Evolutionary conservation across 2,113 vertebrate species (phyloP).

Genomic region (Hydropotes inermis): DNA sequence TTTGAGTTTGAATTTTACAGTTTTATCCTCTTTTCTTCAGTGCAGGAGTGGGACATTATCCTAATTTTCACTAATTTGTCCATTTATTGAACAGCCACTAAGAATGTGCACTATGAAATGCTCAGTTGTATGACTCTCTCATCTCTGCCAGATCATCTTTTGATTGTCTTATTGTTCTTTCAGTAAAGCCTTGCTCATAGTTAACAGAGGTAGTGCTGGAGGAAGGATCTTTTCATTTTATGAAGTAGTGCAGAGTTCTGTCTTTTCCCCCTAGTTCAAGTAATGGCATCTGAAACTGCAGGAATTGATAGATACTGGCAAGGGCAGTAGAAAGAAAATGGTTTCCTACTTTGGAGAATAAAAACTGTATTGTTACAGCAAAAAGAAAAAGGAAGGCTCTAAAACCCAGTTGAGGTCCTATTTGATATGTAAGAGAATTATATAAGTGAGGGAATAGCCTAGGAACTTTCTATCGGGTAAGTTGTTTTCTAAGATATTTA

Average conservation of each 20-base stretch:
- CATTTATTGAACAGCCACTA: neutral
- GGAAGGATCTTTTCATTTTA: neutral
- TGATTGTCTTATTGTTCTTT: neutral
- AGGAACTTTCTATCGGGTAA: neutral
- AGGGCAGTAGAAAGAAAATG: neutral
- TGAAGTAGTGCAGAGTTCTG: neutral
- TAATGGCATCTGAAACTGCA: neutral
- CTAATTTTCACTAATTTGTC: neutral
- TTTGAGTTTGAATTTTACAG: neutral
- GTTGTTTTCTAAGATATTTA: neutral
- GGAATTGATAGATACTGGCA: neutral
- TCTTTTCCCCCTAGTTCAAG: neutral
- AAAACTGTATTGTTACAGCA: neutral
- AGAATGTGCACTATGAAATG: neutral
- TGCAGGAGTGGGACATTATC: neutral
- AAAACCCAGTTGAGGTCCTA: neutral
- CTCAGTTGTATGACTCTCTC: neutral
- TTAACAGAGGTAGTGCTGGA: neutral
- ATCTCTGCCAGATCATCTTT: neutral
- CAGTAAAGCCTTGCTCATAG: neutral
- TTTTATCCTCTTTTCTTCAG: neutral
- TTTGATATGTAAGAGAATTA: neutral
- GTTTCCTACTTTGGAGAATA: neutral
- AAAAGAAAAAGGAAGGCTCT: neutral
- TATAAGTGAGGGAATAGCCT: neutral